phyloP scores from a whole-genome alignment of 2,888 invertebrate species.

The Hartigia nigra region DNA sequence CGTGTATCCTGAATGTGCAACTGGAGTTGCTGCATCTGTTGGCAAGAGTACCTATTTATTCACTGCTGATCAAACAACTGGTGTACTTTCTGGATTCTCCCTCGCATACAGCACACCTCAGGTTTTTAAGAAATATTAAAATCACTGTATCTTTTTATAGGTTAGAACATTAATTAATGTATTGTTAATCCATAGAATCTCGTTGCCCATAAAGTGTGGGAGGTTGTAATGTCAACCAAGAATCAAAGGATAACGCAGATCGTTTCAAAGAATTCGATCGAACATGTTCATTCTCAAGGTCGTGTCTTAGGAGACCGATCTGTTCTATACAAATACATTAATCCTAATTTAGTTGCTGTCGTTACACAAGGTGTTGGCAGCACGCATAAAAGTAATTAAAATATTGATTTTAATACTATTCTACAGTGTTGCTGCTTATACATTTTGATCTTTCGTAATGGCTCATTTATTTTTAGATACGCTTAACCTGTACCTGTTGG shows the following conservation, averaged over 20 bases:
- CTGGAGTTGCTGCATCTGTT: constrained; percentile 67
- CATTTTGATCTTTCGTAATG: constrained; percentile 11
- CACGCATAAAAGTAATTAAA: constrained; percentile 76
- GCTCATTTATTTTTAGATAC: constrained; percentile 71
- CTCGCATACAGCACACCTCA: constrained; percentile 65
- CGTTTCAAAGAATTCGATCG: constrained; percentile 74
- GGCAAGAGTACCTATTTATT: constrained; percentile 74
- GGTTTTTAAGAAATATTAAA: constrained; percentile 44
- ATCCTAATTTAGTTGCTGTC: constrained; percentile 94
- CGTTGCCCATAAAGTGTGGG: constrained; percentile 78
- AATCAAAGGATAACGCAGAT: constrained; percentile 74
- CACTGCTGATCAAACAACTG: constrained; percentile 71
- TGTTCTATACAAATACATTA: constrained; percentile 97
- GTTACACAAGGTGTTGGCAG: constrained; percentile 82
- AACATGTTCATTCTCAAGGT: constrained; percentile 93
- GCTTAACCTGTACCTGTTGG: constrained; percentile 87
- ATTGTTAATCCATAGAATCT: constrained; percentile 66
- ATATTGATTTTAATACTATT: constrained; percentile 7
- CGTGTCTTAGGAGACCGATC: constrained; percentile 94
- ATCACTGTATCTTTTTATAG: constrained; percentile 9
- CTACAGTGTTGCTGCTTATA: constrained; percentile 10
- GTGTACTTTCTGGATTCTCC: constrained; percentile 74
- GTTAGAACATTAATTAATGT: constrained; percentile 7
- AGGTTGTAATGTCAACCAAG: constrained; percentile 72
- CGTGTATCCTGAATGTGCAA: constrained; percentile 73